Percentiles rank a stretch among this genome's conserved stretches.
Conservation (phyloP, 2,888 invertebrate species). For the Galerucella nymphaeae region DNA sequence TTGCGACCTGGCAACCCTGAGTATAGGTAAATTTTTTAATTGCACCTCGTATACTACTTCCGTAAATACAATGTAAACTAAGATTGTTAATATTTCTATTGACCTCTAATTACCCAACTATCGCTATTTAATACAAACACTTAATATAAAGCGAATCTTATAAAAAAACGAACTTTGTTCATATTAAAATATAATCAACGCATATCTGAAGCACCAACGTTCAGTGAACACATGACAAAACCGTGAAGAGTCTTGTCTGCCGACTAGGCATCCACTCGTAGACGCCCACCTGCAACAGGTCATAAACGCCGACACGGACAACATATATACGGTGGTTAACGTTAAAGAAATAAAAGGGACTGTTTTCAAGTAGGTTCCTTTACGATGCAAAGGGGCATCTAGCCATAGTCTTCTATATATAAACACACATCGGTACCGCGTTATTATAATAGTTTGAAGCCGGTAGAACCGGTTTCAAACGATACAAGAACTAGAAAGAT, state of each 20-base stretch:
- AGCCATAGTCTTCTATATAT: conserved; percentile 3
- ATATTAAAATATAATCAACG: background rate
- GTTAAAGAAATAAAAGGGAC: conserved; percentile 12
- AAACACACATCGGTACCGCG: conserved; percentile 6
- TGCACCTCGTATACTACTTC: no score
- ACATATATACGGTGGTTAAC: background rate
- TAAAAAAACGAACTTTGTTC: background rate
- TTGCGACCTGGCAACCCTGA: no score
- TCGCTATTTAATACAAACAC: no score
- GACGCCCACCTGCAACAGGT: conserved; percentile 22
- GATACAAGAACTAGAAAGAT: conserved; percentile 30
- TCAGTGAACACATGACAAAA: conserved; percentile 2
- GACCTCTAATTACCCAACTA: no score
- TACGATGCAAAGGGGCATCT: background rate
- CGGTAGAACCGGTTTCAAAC: conserved; percentile 29
- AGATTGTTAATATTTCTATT: no score
- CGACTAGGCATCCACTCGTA: conserved; percentile 6
- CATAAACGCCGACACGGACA: conserved; percentile 3
- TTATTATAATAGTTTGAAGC: conserved; percentile 19
- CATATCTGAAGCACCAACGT: background rate
- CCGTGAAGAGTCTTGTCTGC: conserved; percentile 8
- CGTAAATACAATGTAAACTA: no score
- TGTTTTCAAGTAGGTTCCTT: conserved; percentile 12
- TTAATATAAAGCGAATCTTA: no score
- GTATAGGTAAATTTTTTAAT: no score